A percentile compares a stretch with the other conserved stretches of the same genome.
These are phyloP conservation scores for Drosophila meridionalis DNA, from an alignment of 2,888 invertebrate genomes.

Conservation along the genomic window DNA sequence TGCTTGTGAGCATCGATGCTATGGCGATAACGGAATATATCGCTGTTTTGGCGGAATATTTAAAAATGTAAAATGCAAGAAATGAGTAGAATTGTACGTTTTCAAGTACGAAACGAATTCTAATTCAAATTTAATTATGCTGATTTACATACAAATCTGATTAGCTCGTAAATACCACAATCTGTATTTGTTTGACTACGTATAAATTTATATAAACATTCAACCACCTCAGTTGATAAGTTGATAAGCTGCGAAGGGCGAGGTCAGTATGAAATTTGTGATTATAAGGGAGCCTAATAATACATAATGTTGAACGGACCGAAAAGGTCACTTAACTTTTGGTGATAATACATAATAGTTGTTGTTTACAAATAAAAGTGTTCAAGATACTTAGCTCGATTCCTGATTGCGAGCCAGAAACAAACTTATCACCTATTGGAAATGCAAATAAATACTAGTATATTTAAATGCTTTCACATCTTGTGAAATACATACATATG, in stretches of 20 bases:
- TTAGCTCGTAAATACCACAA: neutral
- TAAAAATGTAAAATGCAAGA: neutral
- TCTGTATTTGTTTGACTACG: neutral
- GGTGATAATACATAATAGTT: neutral
- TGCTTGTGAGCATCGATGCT: neutral
- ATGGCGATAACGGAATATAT: neutral
- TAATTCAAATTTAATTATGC: neutral
- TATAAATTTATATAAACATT: neutral
- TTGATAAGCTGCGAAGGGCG: slow-evolving; percentile 48
- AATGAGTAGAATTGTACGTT: neutral
- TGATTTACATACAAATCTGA: slow-evolving; percentile 2
- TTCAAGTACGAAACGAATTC: neutral
- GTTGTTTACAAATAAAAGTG: neutral
- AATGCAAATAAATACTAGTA: slow-evolving; percentile 16
- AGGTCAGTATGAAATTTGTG: slow-evolving; percentile 30
- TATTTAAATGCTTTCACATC: slow-evolving; percentile 14
- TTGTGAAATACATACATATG: slow-evolving; percentile 11
- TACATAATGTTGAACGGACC: neutral
- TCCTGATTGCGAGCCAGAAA: neutral
- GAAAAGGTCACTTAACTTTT: slow-evolving; percentile 5
- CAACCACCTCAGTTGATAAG: neutral
- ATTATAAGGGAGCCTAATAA: slow-evolving; percentile 14
- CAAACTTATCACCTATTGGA: slow-evolving; percentile 22
- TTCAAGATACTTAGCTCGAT: neutral
- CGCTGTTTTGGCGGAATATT: neutral